These are phyloP conservation scores for Oreonectes daqikongensis DNA, from an alignment of 2,797 vertebrate species.

Conservation along the genomic window DNA sequence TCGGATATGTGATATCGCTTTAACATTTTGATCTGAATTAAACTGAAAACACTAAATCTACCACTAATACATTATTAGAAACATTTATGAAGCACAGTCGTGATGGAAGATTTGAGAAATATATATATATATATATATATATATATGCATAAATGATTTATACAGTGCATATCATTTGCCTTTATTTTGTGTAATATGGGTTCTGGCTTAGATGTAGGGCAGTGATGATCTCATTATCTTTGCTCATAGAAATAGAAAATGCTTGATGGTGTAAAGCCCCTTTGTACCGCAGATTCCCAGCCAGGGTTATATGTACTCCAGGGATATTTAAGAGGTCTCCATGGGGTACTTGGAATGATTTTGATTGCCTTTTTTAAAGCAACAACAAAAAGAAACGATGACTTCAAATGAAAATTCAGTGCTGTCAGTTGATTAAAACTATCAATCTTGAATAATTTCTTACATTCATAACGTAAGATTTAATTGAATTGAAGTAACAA, in stretches of 20 bases:
- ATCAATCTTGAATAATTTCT: not conserved
- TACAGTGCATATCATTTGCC: not conserved
- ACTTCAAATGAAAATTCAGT: not conserved
- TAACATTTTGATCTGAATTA: constrained; percentile 29
- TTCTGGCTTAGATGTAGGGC: not conserved
- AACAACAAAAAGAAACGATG: not conserved
- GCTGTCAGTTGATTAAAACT: not conserved
- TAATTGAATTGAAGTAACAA: not conserved
- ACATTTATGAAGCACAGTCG: not conserved
- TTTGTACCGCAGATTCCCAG: no score
- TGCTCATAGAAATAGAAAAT: constrained; percentile 12
- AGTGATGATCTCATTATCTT: not conserved
- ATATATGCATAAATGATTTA: not conserved
- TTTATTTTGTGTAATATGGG: constrained; percentile 18
- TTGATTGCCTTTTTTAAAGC: not conserved
- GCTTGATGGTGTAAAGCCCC: not conserved
- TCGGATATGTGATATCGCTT: constrained; percentile 1
- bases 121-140: not conserved
- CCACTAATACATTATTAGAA: not conserved
- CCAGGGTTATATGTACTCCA: not conserved
- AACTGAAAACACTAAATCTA: not conserved
- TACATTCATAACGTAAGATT: not conserved
- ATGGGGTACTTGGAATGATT: not conserved
- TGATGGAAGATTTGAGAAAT: not conserved
- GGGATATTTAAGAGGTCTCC: not conserved